Base-by-base conservation (phyloP, 1,140 invertebrate genomes). In the Lepidostoma basale region DNA sequence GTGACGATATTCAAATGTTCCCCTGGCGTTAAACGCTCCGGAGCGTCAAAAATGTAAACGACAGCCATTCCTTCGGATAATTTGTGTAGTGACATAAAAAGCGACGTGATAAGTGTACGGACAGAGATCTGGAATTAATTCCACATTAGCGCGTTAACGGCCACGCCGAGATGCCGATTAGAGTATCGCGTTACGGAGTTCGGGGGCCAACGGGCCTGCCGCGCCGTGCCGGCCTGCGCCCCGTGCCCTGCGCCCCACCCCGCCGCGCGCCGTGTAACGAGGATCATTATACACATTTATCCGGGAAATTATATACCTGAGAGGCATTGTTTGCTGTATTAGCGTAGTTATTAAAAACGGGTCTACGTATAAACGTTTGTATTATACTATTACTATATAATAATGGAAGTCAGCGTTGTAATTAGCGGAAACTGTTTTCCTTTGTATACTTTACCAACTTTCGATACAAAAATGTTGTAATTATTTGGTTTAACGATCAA, bases 311-410 rank as follows among this genome's bases (percentile, higher is more conserved):
- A 66, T 66, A 58, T 20, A 33, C 54, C 30, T 25, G 8, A 39
- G 23, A 39, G 22, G 63, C 22, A 45, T 66, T 56, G 33, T 66
- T 66, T 40, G 28, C 9, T 12, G 16, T 26, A 42, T 28, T 18
- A 44, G 39, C n/a, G 49, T 56, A 28, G 18, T 66, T 56, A 66
- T 66, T 66, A 66, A 66, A 56, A 66, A 66, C 63, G 20, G 26
- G 26, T 56, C 49, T 44, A 66, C 30, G n/a, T 58, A 56, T 58
- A 66, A 66, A 66, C 52, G 63, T 56, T 66, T 18, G 63, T 58
- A 58, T 39, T 66, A 22, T 39, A 22, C 54, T 47, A 63, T 25
- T 47, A 63, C 44, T 30, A 47, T 49, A 63, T 47, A 63, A 63
- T 63, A 52, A 63, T 63, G 44, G 33, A 62, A 30, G 60, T 16